phyloP scores from a whole-genome alignment of 2,888 invertebrate species.

The Selenia dentaria region DNA sequence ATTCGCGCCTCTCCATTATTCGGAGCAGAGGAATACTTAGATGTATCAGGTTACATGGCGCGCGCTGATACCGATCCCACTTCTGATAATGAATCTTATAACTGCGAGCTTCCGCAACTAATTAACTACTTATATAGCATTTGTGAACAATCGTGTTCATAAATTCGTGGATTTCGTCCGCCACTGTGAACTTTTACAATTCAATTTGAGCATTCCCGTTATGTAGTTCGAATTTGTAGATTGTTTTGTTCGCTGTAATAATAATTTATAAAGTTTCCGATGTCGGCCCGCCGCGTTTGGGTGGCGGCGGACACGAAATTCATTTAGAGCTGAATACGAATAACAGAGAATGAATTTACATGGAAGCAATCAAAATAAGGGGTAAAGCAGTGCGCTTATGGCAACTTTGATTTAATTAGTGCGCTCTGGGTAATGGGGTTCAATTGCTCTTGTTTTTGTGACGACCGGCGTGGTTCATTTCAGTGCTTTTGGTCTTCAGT shows the following conservation, averaged over 20 bases:
- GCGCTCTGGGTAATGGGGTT: conserved; percentile 52
- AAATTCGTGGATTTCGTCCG: conserved; percentile 46
- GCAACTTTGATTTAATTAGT: conserved; percentile 68
- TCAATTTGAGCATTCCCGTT: conserved; percentile 56
- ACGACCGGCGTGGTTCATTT: conserved; percentile 25
- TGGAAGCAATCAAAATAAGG: conserved; percentile 72
- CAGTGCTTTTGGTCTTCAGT: neutral
- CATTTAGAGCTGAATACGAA: conserved; percentile 67
- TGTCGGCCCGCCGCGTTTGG: conserved; percentile 56
- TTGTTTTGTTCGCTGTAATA: conserved; percentile 65
- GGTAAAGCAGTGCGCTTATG: conserved; percentile 56
- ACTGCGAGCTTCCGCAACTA: conserved; percentile 22
- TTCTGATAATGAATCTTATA: conserved; percentile 23
- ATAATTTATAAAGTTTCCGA: conserved; percentile 70
- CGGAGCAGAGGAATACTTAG: conserved; percentile 29
- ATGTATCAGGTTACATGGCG: conserved; percentile 39
- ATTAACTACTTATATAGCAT: conserved; percentile 11
- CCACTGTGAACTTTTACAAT: conserved; percentile 58
- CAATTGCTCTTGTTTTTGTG: conserved; percentile 51
- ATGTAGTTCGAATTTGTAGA: conserved; percentile 60
- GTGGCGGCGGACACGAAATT: conserved; percentile 62
- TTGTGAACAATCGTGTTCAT: conserved; percentile 32
- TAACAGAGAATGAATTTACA: conserved; percentile 65
- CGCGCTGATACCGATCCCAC: conserved; percentile 3
- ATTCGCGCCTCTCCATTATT: conserved; percentile 43